Evolutionary conservation across 2,797 vertebrate species (phyloP).

Genomic region (Pseudocheirus occidentalis): DNA sequence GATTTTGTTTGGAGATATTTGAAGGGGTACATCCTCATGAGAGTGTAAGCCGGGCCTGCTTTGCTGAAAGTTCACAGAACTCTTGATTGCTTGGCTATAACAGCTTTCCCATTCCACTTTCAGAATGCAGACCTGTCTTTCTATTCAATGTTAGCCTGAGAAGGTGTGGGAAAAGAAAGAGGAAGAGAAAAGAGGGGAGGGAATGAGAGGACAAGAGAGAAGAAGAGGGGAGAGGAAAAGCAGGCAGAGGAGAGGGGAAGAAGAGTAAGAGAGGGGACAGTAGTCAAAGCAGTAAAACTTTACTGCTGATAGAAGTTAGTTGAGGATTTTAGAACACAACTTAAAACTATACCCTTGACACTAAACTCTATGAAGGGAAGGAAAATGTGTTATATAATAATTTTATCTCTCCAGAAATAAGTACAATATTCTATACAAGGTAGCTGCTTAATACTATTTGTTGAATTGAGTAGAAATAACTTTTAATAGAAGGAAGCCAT

Average conservation of each 20-base stretch:
- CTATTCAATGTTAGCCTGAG: background rate
- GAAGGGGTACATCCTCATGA: background rate
- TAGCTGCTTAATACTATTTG: background rate
- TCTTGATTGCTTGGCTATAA: background rate
- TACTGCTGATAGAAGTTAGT: background rate
- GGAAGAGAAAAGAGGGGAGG: background rate
- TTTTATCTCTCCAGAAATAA: background rate
- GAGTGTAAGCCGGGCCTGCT: background rate
- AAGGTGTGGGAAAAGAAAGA: background rate
- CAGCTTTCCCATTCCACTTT: background rate
- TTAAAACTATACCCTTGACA: background rate
- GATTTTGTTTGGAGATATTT: too few relatives aligned
- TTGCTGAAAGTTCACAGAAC: background rate
- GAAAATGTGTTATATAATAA: background rate
- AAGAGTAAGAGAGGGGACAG: background rate
- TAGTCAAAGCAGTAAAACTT: background rate
- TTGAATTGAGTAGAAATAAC: background rate
- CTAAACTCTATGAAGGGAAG: background rate
- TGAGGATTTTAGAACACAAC: background rate
- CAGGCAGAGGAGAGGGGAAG: too few relatives aligned
- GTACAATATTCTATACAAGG: background rate
- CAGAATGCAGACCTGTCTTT: background rate
- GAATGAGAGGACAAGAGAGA: too few relatives aligned
- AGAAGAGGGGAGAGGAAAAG: background rate
- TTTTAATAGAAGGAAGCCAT: background rate